Evolutionary conservation across 2,113 vertebrate species (phyloP).

Genomic region (Xiphias gladius): DNA sequence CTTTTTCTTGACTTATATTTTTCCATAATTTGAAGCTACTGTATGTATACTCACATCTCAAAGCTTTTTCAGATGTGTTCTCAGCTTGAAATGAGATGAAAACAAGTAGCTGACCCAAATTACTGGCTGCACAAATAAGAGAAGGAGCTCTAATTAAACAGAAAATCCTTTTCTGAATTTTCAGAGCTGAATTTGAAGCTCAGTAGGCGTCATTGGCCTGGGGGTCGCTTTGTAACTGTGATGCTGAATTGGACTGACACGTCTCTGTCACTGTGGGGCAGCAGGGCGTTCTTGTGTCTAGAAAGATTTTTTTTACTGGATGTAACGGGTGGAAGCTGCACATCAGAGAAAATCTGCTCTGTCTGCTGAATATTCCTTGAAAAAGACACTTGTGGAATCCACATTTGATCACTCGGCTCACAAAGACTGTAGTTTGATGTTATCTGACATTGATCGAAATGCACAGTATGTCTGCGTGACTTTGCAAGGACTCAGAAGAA

Average conservation of each 20-base stretch:
- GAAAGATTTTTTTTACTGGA: neutral
- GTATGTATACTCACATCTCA: neutral
- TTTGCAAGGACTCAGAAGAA: slow-evolving; percentile 6
- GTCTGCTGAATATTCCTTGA: slow-evolving; percentile 1
- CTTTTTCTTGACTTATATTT: neutral
- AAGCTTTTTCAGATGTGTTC: neutral
- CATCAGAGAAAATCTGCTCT: slow-evolving; percentile 1
- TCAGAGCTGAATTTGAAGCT: too few species aligned
- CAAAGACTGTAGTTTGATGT: slow-evolving; percentile 11
- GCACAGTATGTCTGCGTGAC: neutral
- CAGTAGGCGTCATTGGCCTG: neutral
- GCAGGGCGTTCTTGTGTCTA: neutral
- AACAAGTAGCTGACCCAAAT: too few species aligned
- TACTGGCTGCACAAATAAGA: too few species aligned
- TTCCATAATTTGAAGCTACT: neutral
- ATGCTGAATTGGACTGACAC: neutral
- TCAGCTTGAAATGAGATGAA: neutral
- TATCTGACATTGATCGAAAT: slow-evolving; percentile 4
- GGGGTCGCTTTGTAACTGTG: neutral
- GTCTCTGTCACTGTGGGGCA: neutral
- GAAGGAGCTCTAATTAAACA: too few species aligned
- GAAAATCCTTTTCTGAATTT: too few species aligned
- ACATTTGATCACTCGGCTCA: neutral
- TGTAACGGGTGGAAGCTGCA: neutral
- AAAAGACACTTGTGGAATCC: slow-evolving; percentile 2